Conservation (phyloP, 1,140 invertebrate genomes). For the Onthophagus taurus region DNA sequence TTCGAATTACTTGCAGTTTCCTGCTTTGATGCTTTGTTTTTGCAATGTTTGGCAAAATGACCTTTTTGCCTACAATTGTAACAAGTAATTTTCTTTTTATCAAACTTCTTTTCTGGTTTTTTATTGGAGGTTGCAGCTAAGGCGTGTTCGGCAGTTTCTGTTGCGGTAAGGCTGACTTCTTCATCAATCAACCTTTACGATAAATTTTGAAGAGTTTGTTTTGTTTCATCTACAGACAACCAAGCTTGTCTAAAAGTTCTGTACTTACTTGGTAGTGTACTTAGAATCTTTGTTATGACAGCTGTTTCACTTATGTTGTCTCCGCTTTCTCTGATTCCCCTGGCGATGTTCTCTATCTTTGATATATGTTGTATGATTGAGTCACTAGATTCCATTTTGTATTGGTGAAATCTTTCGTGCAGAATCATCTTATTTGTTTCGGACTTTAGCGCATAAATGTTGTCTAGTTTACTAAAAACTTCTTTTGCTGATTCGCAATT, state of each 20-base stretch:
- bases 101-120: conserved; percentile 6
- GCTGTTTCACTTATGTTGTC: conserved; percentile 33
- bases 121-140: conserved; percentile 10
- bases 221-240: conserved; percentile 27
- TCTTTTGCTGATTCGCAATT: conserved; percentile 29
- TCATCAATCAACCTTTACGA: conserved; percentile 35
- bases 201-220: conserved; percentile 33
- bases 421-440: conserved; percentile 34
- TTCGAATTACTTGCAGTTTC: conserved; percentile 5
- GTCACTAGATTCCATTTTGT: conserved; percentile 30
- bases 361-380: conserved; percentile 33
- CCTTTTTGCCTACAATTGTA: conserved; percentile 28
- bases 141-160: conserved; percentile 24
- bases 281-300: conserved; percentile 33
- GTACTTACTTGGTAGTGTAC: conserved; percentile 29
- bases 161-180: conserved; percentile 27
- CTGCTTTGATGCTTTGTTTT: conserved; percentile 19
- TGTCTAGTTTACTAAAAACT: conserved; percentile 28
- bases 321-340: conserved; percentile 30
- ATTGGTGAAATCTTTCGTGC: conserved; percentile 35
- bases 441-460: conserved; percentile 31
- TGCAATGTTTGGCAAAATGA: conserved; percentile 25
- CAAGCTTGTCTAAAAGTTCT: conserved; percentile 30
- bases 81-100: conserved; percentile 17
- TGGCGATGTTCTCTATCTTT: conserved; percentile 32